Evolutionary conservation across 2,888 invertebrate genomes (phyloP).

Genomic region (Polyommatus icarus): DNA sequence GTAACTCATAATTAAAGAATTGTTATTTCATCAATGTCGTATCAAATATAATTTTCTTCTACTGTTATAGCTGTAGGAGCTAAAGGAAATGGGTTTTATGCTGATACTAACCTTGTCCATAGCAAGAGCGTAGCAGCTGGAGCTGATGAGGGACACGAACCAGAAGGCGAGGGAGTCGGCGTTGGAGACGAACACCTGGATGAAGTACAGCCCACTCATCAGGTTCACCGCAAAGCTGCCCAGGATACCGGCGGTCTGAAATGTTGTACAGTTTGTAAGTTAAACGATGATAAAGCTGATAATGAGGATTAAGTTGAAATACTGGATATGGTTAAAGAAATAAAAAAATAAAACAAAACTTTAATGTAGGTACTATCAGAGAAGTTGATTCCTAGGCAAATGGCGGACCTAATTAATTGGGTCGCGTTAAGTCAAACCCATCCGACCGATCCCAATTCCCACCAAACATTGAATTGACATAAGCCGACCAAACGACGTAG

Average conservation of each 20-base stretch:
- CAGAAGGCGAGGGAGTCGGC: conserved; percentile 86
- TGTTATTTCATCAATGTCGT: no score
- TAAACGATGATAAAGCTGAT: background rate
- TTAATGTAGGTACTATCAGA: no score
- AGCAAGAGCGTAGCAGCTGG: conserved; percentile 90
- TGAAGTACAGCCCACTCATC: conserved; percentile 89
- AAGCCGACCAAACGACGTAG: no score
- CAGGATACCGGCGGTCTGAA: conserved; percentile 88
- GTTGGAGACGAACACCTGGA: conserved; percentile 87
- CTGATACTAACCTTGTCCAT: conserved; percentile 86
- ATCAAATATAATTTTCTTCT: no score
- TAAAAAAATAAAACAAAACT: no score
- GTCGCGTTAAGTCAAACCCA: no score
- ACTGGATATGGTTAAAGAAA: background rate
- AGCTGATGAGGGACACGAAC: conserved; percentile 89
- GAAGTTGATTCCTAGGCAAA: no score
- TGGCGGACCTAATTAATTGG: no score
- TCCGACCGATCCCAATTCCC: no score
- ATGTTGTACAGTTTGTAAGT: background rate
- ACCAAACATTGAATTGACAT: no score
- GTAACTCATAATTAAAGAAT: background rate
- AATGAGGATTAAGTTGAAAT: background rate
- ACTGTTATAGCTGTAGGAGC: background rate
- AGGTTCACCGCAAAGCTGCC: conserved; percentile 89
- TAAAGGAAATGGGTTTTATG: background rate